Conservation (phyloP, 2,888 invertebrate genomes). For the Idaea dimidiata region DNA sequence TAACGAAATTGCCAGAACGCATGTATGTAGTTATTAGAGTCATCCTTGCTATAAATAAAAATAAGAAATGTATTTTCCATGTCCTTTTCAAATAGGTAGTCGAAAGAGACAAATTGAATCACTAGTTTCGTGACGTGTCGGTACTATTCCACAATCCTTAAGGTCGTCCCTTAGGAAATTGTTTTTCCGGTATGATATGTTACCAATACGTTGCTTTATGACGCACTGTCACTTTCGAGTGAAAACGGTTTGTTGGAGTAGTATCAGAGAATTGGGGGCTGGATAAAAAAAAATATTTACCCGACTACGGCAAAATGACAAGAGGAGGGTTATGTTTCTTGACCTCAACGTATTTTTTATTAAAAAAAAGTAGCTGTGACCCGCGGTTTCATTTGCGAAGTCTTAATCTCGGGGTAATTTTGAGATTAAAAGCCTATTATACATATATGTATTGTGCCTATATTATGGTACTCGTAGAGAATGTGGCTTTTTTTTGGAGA, state of each 20-base stretch:
- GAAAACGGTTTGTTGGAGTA: not conserved
- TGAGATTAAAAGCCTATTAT: no score
- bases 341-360: no score
- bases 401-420: no score
- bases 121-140: conserved; percentile 1
- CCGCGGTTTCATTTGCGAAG: no score
- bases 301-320: no score
- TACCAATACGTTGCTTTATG: conserved; percentile 1
- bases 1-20: no score
- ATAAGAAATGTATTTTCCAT: not conserved
- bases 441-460: no score
- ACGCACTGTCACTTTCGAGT: not conserved
- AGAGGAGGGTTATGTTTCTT: no score
- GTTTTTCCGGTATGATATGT: not conserved
- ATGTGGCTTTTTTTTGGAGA: no score
- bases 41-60: not conserved
- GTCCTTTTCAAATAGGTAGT: not conserved
- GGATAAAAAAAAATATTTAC: not conserved
- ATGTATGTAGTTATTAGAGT: not conserved
- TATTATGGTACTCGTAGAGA: no score
- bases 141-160: not conserved
- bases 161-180: conserved; percentile 1
- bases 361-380: no score
- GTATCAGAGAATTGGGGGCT: not conserved
- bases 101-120: not conserved